phyloP scores from a whole-genome alignment of 2,888 invertebrate species.

The Drosophila barbarae region DNA sequence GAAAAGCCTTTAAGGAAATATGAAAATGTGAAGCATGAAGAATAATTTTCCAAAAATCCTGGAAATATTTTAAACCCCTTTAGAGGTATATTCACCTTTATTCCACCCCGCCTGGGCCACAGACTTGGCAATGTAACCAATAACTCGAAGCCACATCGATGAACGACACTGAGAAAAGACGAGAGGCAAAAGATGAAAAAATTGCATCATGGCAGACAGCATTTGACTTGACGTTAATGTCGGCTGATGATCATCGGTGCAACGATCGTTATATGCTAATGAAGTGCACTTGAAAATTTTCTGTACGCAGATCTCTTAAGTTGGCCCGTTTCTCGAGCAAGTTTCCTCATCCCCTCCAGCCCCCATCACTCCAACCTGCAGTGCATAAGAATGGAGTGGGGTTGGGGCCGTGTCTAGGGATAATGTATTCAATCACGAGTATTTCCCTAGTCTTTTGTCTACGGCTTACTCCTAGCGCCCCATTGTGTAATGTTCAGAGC shows the following conservation, averaged over 20 bases:
- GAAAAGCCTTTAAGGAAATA: not conserved
- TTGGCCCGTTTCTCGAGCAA: constrained; percentile 10
- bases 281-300: constrained; percentile 65
- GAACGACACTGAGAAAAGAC: constrained; percentile 27
- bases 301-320: constrained; percentile 25
- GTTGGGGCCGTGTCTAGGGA: too few species aligned
- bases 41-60: not conserved
- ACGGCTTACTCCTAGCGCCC: constrained; percentile 32
- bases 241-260: constrained; percentile 19
- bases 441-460: constrained; percentile 24
- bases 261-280: constrained; percentile 40
- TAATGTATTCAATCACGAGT: constrained; percentile 35
- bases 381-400: not conserved
- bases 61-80: not conserved
- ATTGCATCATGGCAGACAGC: constrained; percentile 38
- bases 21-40: rapidly evolving
- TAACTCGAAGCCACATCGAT: constrained; percentile 59
- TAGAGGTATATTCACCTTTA: not conserved
- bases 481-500: constrained; percentile 61
- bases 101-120: constrained; percentile 2
- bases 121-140: constrained; percentile 72
- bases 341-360: constrained; percentile 31
- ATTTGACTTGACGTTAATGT: constrained; percentile 24
- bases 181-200: constrained; percentile 19
- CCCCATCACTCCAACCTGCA: not conserved